Evolutionary conservation across 2,888 invertebrate species (phyloP), one percentile per base, ranked within the genome.

Genomic region (Lissonota sp.): DNA sequence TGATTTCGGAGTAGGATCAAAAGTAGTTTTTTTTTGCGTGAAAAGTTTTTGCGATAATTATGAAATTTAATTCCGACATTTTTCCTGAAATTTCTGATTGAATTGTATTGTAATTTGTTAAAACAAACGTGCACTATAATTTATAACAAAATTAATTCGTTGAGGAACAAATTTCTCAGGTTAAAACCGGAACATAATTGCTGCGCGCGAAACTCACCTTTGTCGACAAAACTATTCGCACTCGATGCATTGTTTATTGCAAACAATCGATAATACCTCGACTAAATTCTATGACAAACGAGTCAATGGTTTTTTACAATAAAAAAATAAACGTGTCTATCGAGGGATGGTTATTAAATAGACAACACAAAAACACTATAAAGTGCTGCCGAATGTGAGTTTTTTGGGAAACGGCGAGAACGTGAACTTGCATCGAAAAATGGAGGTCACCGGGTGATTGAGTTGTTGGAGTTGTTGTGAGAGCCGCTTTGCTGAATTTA

Each of bases 361-460:
- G 39, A 57, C 62, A 37, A 42, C 40, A 57, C 12, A 55, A 44
- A n/a, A 64, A 71, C 46, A 49, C 16, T 67, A 26, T 26, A 79
- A 77, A 66, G 82, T 80, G 84, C 82, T 80, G 80, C 82, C 58
- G 16, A 16, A 10, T 39, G 12, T 46, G 42, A 77, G 71, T 82
- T 82, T 83, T 78, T 79, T 63, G 63, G 60, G 53, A 78, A 84
- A 86, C 88, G 90, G 90, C 81, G 75, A 86, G 80, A 72, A 70
- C 10, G 74, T 67, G 89, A 90, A 89, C 87, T 84, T 86, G 67
- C 26, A 73, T 49, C 81, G 82, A 85, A 89, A 87, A 86, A 90
- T 90, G 90, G 90, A 88, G 87, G 88, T 85, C 86, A 82, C 51
- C 79, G 79, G 74, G 77, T 83, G 82, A 86, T 85, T 80, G 82